Conservation (phyloP, 2,888 invertebrate genomes). For the Agrotis ipsilon region DNA sequence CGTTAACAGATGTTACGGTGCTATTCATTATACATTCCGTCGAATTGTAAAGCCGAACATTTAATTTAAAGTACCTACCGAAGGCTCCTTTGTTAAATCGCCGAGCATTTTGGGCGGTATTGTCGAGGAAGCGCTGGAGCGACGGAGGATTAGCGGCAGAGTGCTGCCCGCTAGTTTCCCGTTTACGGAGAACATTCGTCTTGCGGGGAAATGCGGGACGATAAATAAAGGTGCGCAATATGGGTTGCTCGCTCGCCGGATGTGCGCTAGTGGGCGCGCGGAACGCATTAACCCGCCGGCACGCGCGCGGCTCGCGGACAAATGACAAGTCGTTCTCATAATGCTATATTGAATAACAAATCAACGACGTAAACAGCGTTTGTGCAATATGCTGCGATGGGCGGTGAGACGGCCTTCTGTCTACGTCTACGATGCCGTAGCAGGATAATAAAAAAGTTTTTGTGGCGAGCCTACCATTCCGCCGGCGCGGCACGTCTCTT, state of each 20-base stretch:
- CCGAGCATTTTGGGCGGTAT: slow-evolving; percentile 82
- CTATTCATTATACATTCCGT: slow-evolving; percentile 91
- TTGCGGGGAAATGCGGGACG: slow-evolving; percentile 76
- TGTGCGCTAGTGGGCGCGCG: slow-evolving; percentile 63
- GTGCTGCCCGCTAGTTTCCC: slow-evolving; percentile 77
- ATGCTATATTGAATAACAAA: slow-evolving; percentile 72
- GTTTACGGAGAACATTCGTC: slow-evolving; percentile 80
- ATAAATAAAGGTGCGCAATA: slow-evolving; percentile 84
- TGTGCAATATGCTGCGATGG: slow-evolving; percentile 69
- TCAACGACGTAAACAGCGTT: slow-evolving; percentile 68
- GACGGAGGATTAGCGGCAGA: slow-evolving; percentile 80
- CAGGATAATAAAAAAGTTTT: slow-evolving; percentile 84
- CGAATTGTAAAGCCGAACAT: slow-evolving; percentile 91
- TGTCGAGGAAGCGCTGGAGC: slow-evolving; percentile 81
- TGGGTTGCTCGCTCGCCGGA: slow-evolving; percentile 67
- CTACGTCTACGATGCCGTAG: slow-evolving; percentile 61
- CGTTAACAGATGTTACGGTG: slow-evolving; percentile 91
- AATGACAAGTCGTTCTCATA: slow-evolving; percentile 73
- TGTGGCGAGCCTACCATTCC: slow-evolving; percentile 75
- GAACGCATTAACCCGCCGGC: slow-evolving; percentile 74
- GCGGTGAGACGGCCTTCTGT: slow-evolving; percentile 68
- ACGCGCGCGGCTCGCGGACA: slow-evolving; percentile 68
- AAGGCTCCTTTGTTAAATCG: slow-evolving; percentile 88
- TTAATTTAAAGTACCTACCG: slow-evolving; percentile 90
- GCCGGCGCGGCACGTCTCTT: slow-evolving; percentile 82